Evolutionary conservation across 2,113 vertebrate genomes (phyloP), one percentile per base, ranked within the genome.

Genomic region (Corythaixoides concolor): DNA sequence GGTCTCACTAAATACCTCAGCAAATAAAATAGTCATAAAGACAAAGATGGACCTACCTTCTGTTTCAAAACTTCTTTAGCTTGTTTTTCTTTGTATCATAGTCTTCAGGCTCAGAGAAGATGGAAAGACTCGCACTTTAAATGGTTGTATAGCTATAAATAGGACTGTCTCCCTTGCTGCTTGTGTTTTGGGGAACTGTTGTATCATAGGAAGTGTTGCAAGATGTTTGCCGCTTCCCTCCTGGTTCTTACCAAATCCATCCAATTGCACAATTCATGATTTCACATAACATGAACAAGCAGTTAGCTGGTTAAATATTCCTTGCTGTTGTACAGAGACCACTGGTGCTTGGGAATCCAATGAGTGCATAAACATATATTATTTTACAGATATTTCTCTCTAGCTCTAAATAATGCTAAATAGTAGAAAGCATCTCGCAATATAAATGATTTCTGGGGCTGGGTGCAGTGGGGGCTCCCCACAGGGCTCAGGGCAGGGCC

Each of bases 121-220:
- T 30, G 33, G 22, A 70, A 70, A 81, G 4, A n/a, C 9, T 53
- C 0, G 0, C 24, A 26, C 62, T 85, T 93, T 27, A 69, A 69
- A 56, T 50, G 14, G 12, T 21, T 41, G 4, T 28, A 23, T 33
- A 74, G n/a, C 21, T 90, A 69, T 33, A 82, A 79, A 82, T 49
- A 72, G n/a, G 33, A 17, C 45, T 82, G 39, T 63, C 4, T 88
- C 35, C 47, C 66, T 85, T 37, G 14, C 23, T 2, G 7, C 43
- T 89, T 75, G 58, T 63, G 8, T 75, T 96, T 89, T 78, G 18
- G 58, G 73, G 94, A 97, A 97, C 84, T 14, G 20, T 49, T 5
- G 3, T 76, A 32, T 6, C 27, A 28, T 95, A 27, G 81, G 95
- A 96, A 96, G n/a, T 96, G 89, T 96, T 96, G 94, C 81, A 91